Base-by-base conservation (phyloP, 2,113 vertebrate species). In the Prunella himalayana region DNA sequence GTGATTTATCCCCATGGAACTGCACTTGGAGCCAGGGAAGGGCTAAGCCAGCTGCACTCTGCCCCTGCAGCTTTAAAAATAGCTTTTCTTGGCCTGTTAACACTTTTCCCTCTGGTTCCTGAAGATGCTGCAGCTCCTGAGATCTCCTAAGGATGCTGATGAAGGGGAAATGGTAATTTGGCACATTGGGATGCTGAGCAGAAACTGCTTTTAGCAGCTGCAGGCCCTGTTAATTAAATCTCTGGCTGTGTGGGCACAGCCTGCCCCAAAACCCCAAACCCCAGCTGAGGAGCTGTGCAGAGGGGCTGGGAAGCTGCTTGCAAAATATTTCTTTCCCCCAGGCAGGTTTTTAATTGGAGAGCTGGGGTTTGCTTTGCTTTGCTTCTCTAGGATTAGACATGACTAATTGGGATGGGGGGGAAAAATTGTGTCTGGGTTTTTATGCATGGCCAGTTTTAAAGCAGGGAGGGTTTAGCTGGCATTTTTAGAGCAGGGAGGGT, bases 341-440 rank as follows among this genome's bases (percentile, higher is more conserved):
- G 85, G 85, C 16, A 0, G 12, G 17, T 73, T 93, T 94, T 94
- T 91, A 93, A 93, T 89, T 78, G 73, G 27, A 10, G 25, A 47
- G 21, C 44, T 10, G 25, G 19, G 41, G 8, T 86, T 80, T 56
- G 81, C 3, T n/a, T 59, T n/a, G 61, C 39, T 72, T 51, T 84
- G 73, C 60, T 78, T 35, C 39, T 75, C 56, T 30, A 37, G 42
- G 42, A 65, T 61, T 44, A 80, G 37, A 22, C 0, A 0, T 19
- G 44, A 88, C 49, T 70, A 54, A 82, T 11, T 64, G 35, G 44
- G 44, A 15, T 33, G 10, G 4, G 23, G 2, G 2, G 10, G 20
- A 19, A 2, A 19, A 47, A 21, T n/a, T 8, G 6, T n/a, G 9
- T 12, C 5, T 28, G 10, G 0, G 0, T 28, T 50, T 51, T 17